Evolutionary conservation across 2,797 vertebrate species (phyloP), one percentile per base, ranked within the genome.

Genomic region (Euthynnus affinis): DNA sequence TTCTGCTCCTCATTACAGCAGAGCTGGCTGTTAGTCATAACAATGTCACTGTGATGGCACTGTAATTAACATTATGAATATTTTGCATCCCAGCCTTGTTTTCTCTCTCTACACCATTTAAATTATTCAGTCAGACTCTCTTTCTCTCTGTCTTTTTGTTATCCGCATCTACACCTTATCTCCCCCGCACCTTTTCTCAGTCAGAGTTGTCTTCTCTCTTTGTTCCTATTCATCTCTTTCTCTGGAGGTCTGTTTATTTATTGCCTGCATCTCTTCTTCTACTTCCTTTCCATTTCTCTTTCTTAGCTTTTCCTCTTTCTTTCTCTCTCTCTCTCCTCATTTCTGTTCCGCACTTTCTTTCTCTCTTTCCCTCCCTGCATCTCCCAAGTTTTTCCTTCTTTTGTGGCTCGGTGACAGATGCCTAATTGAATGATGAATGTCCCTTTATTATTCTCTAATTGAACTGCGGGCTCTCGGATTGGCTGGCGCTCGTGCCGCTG

Each of bases 341-440:
- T 37, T 95, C 94, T 95, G 95, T 95, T 94, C 95, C 94, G 93
- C 92, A 91, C 88, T 69, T 48, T 42, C 55, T 60, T 56, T 64
- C 82, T 51, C 10, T 25, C 48, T 29, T 27, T 76, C 57, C 67
- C 78, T 71, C 74, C 84, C 63, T 83, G 71, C 66, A 92, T 94
- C 95, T 93, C 93, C 37, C 90, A 96, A 80, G 73, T 74, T 73
- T 81, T 82, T 78, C 55, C 93, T 96, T 91, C 95, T 95, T 96
- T 96, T 97, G 96, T 96, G 96, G 93, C 95, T 93, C 86, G 85
- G 87, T 97, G 97, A 98, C 98, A 99, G 97, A 96, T 97, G 97
- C 97, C 95, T 99, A 99, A 99, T 99, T 99, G 97, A 98, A 99
- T 99, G 98, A 99, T 98, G 97, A 97, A 99, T 99, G 97, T 98